phyloP scores from a whole-genome alignment of 2,113 vertebrate genomes.

The Osmerus eperlanus region DNA sequence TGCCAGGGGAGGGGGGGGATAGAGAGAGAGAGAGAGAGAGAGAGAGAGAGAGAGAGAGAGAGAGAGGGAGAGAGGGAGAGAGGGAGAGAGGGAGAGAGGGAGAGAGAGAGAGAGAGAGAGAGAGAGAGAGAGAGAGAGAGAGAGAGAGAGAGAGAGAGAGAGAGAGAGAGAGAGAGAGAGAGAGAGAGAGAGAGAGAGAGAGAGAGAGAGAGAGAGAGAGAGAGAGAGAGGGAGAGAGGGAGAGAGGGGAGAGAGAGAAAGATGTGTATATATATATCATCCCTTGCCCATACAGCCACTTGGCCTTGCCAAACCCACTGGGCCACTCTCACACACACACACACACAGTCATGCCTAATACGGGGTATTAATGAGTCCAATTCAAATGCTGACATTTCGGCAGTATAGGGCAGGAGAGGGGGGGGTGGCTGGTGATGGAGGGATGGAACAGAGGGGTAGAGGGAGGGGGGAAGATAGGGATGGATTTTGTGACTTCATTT shows the following conservation, averaged over 20 bases:
- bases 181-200: too few species aligned
- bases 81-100: too few species aligned
- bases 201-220: too few species aligned
- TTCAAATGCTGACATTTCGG: constrained; percentile 66
- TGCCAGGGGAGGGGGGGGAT: neutral
- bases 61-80: too few species aligned
- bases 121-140: too few species aligned
- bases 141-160: too few species aligned
- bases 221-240: too few species aligned
- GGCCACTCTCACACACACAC: constrained; percentile 14
- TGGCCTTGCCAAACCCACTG: neutral
- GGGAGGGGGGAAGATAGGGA: neutral
- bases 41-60: too few species aligned
- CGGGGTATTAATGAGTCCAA: constrained; percentile 58
- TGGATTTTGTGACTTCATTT: constrained; percentile 1
- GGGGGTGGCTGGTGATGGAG: neutral
- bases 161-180: too few species aligned
- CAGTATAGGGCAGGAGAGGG: constrained; percentile 1
- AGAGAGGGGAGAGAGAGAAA: neutral
- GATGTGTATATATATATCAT: neutral
- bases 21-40: too few species aligned
- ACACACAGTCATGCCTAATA: constrained; percentile 22
- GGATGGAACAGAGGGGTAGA: neutral
- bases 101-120: too few species aligned
- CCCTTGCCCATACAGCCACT: neutral